These are phyloP conservation scores for Cherax quadricarinatus DNA, from an alignment of 1,140 invertebrate species.

Conservation along the genomic window DNA sequence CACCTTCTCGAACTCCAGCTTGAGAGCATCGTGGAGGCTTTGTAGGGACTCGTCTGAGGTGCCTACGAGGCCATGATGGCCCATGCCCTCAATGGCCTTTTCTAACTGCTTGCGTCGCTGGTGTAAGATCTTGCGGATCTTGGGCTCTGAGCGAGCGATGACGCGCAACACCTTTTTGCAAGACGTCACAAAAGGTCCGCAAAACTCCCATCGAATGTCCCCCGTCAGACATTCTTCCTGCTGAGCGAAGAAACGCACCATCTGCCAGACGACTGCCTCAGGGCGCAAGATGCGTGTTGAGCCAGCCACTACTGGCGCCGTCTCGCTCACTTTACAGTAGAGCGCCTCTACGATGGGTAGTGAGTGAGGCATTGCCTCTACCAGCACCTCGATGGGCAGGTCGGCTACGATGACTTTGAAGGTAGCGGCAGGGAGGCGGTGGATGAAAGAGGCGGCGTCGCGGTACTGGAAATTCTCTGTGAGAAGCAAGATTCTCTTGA, in stretches of 20 bases:
- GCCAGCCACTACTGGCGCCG: constrained; percentile 75
- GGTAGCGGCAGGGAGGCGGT: constrained; percentile 85
- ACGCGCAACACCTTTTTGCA: constrained; percentile 81
- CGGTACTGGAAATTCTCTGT: constrained; percentile 88
- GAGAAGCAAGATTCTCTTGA: constrained; percentile 84
- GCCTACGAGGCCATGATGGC: constrained; percentile 89
- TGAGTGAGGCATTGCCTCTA: constrained; percentile 91
- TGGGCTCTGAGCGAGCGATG: constrained; percentile 80
- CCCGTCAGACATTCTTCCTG: constrained; percentile 78
- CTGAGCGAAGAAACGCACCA: constrained; percentile 87
- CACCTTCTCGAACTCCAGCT: constrained; percentile 88
- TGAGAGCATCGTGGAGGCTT: constrained; percentile 83
- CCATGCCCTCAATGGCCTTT: constrained; percentile 88
- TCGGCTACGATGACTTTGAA: constrained; percentile 84
- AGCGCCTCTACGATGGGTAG: constrained; percentile 90
- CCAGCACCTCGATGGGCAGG: constrained; percentile 89
- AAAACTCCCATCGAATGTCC: constrained; percentile 78
- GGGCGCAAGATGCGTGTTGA: constrained; percentile 80
- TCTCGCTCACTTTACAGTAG: constrained; percentile 83
- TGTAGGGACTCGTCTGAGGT: constrained; percentile 81
- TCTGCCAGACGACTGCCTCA: constrained; percentile 87
- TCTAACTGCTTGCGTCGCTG: constrained; percentile 85
- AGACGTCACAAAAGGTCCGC: constrained; percentile 78
- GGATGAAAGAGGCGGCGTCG: constrained; percentile 87
- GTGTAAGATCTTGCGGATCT: constrained; percentile 80